Base-by-base conservation (phyloP, 1,140 invertebrate genomes). In the Papilio glaucus region DNA sequence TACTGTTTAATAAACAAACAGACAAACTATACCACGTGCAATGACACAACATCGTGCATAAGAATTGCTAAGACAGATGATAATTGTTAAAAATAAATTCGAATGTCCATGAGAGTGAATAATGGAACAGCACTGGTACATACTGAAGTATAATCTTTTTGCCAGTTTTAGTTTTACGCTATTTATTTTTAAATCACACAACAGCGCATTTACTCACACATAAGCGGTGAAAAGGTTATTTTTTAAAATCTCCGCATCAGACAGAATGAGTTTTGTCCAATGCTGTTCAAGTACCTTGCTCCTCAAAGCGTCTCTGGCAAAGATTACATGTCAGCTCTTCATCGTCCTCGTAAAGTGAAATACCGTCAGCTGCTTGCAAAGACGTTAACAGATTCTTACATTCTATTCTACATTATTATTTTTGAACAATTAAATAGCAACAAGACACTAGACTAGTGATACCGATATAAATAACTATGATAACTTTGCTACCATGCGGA, bases 231-330 rank as follows among this genome's bases (percentile, higher is more conserved):
- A 86, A 69, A 69, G 7, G 33, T 67, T 84, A 86, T 80, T 78
- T 78, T 84, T 75, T 87, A 86, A 85, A 88, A 89, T 81, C 81
- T 84, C 79, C 82, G 79, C 84, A 89, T 87, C 87, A 86, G 89
- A 90, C 78, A 74, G 74, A 77, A 78, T 78, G 78, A 82, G 75
- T 70, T 75, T 83, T 76, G 81, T 86, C 89, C 89, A 84, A 86
- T 86, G 84, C 83, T 77, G 79, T 79, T 88, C 78, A 87, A 90
- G 85, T 95, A 96, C 95, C 95, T 96, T 95, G 95, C 93, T 95
- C 94, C 91, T 96, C 95, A 95, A 96, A 96, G 86, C 95, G 95
- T 94, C 95, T 95, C 94, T 96, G 95, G 94, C 95, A 96, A 94
- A 96, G 95, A 87, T 94, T 94, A 94, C 94, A 94, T 91, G 90